Percentiles rank a stretch among this genome's conserved stretches.
Evolutionary conservation across 2,113 vertebrate genomes (phyloP).

Genomic region (Platysteira castanea): DNA sequence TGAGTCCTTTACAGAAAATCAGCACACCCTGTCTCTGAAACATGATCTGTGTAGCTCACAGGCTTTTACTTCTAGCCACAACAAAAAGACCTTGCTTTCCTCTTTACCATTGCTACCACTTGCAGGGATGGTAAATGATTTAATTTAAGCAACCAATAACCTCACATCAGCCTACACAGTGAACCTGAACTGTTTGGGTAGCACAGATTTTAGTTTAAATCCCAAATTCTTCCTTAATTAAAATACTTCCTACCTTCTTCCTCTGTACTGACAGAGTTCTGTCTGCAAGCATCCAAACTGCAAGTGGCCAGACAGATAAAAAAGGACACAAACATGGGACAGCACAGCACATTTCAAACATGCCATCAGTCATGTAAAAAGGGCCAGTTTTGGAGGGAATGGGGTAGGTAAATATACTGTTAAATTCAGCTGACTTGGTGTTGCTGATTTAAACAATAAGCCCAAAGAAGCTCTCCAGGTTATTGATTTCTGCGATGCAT

Average conservation of each 20-base stretch:
- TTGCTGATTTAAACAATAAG: conserved; percentile 8
- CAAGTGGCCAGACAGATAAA: background rate
- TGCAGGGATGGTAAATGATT: background rate
- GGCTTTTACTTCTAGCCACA: background rate
- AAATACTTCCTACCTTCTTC: background rate
- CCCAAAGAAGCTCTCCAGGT: background rate
- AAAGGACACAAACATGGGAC: background rate
- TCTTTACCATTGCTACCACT: background rate
- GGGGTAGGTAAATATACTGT: background rate
- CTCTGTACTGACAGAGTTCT: background rate
- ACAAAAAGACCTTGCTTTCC: background rate
- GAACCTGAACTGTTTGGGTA: background rate
- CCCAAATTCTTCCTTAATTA: background rate
- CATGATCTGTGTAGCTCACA: background rate
- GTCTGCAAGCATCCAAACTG: background rate
- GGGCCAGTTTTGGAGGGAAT: background rate
- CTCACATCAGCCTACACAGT: background rate
- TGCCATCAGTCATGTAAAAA: background rate
- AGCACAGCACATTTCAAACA: background rate
- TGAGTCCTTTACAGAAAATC: background rate
- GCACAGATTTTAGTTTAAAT: background rate
- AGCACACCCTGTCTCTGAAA: background rate
- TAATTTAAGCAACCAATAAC: background rate
- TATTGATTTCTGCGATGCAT: conserved; percentile 35
- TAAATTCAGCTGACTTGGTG: background rate